A percentile compares a stretch with the other conserved stretches of the same genome.
phyloP scores from a whole-genome alignment of 2,888 invertebrate species.

The Nowickia ferox region DNA sequence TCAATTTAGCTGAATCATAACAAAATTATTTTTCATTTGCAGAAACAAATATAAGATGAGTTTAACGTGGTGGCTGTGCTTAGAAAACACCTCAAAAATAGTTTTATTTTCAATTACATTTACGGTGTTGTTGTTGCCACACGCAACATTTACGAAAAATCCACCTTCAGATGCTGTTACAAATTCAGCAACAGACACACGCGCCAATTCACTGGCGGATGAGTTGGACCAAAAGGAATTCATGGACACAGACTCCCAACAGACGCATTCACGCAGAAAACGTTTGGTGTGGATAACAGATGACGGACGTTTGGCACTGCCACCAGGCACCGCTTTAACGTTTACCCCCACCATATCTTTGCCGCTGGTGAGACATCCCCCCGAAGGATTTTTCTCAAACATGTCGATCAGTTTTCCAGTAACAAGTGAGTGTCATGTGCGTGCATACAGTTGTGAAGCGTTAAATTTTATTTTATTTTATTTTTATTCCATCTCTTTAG shows the following conservation, averaged over 20 bases:
- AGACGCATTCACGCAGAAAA: slow-evolving; percentile 90
- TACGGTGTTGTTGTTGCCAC: slow-evolving; percentile 59
- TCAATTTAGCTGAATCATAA: slow-evolving; percentile 19
- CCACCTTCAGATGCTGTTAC: slow-evolving; percentile 29
- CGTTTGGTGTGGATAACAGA: slow-evolving; percentile 93
- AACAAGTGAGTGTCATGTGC: slow-evolving; percentile 87
- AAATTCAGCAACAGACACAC: slow-evolving; percentile 61
- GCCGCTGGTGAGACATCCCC: slow-evolving; percentile 93
- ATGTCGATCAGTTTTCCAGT: slow-evolving; percentile 92
- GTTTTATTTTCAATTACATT: slow-evolving; percentile 69
- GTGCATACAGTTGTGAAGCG: background rate
- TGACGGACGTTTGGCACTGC: slow-evolving; percentile 91
- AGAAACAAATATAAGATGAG: slow-evolving; percentile 65
- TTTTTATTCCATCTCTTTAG: slow-evolving; percentile 83
- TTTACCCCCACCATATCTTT: slow-evolving; percentile 91
- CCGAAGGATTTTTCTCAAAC: slow-evolving; percentile 93
- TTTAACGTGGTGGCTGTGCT: slow-evolving; percentile 72
- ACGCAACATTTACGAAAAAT: slow-evolving; percentile 43
- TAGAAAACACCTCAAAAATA: slow-evolving; percentile 72
- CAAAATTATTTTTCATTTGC: slow-evolving; percentile 21
- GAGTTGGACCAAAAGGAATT: slow-evolving; percentile 74
- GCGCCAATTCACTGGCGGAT: slow-evolving; percentile 69
- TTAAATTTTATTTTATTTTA: background rate
- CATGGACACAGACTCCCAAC: slow-evolving; percentile 73
- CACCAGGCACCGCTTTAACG: slow-evolving; percentile 91